Evolutionary conservation across 2,888 invertebrate species (phyloP).

Genomic region (Tetropium fuscum): DNA sequence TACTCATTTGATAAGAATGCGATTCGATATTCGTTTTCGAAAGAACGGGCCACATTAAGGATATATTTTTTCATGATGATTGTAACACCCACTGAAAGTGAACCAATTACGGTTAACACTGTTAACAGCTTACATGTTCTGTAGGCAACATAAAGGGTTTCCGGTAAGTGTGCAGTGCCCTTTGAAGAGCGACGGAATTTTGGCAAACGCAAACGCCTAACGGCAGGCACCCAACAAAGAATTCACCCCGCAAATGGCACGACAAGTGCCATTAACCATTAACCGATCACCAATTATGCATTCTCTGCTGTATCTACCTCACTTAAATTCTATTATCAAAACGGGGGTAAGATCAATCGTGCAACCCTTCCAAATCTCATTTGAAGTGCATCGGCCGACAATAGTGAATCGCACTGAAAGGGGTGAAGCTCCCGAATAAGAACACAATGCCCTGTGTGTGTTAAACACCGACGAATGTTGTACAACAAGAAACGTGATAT

Average conservation of each 20-base stretch:
- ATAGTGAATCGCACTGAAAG: constrained; percentile 38
- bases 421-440: constrained; percentile 38
- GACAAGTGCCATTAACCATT: constrained; percentile 46
- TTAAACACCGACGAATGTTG: constrained; percentile 51
- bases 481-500: constrained; percentile 44
- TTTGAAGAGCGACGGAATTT: constrained; percentile 24
- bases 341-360: constrained; percentile 44
- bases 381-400: constrained; percentile 34
- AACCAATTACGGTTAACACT: no score
- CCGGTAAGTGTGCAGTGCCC: no score
- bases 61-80: no score
- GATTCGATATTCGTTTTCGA: no score
- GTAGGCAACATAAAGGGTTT: no score
- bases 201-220: constrained; percentile 39
- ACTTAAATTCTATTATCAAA: constrained; percentile 39
- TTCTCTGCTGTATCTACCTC: constrained; percentile 32
- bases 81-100: no score
- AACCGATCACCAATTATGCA: constrained; percentile 33
- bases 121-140: no score
- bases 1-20: no score
- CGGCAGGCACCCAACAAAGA: constrained; percentile 31
- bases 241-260: constrained; percentile 39
- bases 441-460: constrained; percentile 47
- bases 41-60: no score
- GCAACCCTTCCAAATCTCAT: constrained; percentile 38